Percentiles rank a stretch among this genome's conserved stretches.
phyloP scores from a whole-genome alignment of 2,113 vertebrate genomes.

The Engraulis encrasicolus region DNA sequence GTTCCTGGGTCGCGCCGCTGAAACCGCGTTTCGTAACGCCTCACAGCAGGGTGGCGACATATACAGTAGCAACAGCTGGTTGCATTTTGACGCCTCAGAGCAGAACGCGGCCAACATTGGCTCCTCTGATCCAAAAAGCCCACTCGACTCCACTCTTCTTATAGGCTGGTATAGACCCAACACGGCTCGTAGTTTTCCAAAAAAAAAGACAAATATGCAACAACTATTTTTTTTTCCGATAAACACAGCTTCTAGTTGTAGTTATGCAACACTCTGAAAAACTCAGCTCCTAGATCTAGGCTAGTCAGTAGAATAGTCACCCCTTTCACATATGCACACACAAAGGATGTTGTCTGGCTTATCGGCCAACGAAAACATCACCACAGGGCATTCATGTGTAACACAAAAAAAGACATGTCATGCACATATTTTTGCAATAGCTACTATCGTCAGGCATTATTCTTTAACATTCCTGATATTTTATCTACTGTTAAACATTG shows the following conservation, averaged over 20 bases:
- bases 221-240: neutral
- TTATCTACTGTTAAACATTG: slow-evolving; percentile 2
- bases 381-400: slow-evolving; percentile 8
- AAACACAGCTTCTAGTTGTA: neutral
- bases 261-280: neutral
- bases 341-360: neutral
- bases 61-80: slow-evolving; percentile 12
- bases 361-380: neutral
- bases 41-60: neutral
- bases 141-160: too few species aligned
- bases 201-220: neutral
- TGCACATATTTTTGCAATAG: slow-evolving; percentile 9
- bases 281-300: neutral
- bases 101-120: neutral
- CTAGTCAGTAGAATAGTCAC: neutral
- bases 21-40: neutral
- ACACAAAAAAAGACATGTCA: neutral
- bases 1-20: neutral
- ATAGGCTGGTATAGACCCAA: too few species aligned
- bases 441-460: neutral
- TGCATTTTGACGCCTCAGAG: neutral
- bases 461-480: neutral
- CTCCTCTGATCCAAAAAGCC: neutral
- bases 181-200: neutral
- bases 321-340: neutral